Base-by-base conservation (phyloP, 2,888 invertebrate genomes). In the Stenoptilia bipunctidactyla region DNA sequence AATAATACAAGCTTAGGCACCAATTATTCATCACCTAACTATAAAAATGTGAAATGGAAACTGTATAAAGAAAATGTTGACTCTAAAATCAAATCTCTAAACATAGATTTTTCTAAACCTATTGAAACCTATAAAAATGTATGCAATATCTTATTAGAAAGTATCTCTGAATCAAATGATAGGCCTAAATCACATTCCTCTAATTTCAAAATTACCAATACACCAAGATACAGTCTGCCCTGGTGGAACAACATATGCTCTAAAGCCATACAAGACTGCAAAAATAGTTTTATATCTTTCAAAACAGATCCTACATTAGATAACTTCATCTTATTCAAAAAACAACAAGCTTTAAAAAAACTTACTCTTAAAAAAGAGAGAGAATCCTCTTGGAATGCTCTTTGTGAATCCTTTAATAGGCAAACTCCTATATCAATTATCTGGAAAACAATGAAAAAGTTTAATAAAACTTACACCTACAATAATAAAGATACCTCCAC, bases 201-300 rank as follows among this genome's bases (percentile, higher is more conserved):
- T n/a, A n/a, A n/a, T n/a, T n/a, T n/a, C n/a, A n/a, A n/a, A n/a
- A n/a, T n/a, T n/a, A n/a, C n/a, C n/a, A n/a, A n/a, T n/a, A n/a
- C n/a, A n/a, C n/a, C n/a, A n/a, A n/a, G n/a, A n/a, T n/a, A n/a
- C n/a, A n/a, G n/a, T n/a, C n/a, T n/a, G n/a, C n/a, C n/a, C n/a
- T 40, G 37, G 40, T 40, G 37, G 40, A 40, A 40, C 20, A 8
- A 33, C 12, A 37, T 30, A 37, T 37, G 40, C 27, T 30, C 36
- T 10, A 15, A 36, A 10, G 41, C 36, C n/a, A 38, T 41, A 30
- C n/a, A 15, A 3, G 20, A 39, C n/a, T 41, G 10, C 20, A 41
- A 39, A 33, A 20, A 20, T 8, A 20, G 20, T 20, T 20, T 20
- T 20, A 20, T 20, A 20, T 5, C 20, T 8, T 20, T 39, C 33